phyloP scores from a whole-genome alignment of 2,113 vertebrate genomes.

The Serinus canaria region DNA sequence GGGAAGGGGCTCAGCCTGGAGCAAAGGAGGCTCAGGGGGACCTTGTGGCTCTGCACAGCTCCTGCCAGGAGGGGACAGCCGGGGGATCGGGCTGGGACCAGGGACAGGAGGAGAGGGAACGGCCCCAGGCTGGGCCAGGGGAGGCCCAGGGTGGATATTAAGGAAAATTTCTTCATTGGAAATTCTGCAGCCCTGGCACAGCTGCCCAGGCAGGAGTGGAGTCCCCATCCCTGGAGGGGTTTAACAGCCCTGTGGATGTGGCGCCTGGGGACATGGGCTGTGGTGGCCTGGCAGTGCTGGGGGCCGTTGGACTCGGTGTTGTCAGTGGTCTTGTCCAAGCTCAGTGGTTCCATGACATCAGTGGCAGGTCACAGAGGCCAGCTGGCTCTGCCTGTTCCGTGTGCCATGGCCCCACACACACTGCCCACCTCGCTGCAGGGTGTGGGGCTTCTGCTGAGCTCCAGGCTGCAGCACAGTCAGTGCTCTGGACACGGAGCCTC shows the following conservation, averaged over 20 bases:
- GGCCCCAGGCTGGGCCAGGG: neutral
- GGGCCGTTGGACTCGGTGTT: no score
- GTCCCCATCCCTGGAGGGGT: neutral
- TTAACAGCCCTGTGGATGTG: neutral
- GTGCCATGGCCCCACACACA: neutral
- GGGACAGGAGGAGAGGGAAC: neutral
- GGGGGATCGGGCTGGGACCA: neutral
- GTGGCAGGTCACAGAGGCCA: neutral
- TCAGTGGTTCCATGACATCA: neutral
- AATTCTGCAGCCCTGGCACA: neutral
- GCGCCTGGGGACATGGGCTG: neutral
- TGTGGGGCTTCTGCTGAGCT: neutral
- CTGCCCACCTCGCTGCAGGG: neutral
- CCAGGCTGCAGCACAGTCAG: rapidly evolving
- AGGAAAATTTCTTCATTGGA: neutral
- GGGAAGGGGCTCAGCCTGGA: neutral
- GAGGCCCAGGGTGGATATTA: rapidly evolving
- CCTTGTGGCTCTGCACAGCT: neutral
- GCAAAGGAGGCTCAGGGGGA: neutral
- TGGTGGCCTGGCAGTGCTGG: neutral
- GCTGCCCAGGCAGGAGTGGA: neutral
- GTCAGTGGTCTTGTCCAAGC: neutral
- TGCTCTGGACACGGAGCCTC: neutral
- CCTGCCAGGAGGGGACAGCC: neutral
- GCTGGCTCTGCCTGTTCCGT: neutral